These are phyloP conservation scores for Neodiprion virginianus DNA, from an alignment of 1,140 invertebrate genomes.

Conservation along the genomic window DNA sequence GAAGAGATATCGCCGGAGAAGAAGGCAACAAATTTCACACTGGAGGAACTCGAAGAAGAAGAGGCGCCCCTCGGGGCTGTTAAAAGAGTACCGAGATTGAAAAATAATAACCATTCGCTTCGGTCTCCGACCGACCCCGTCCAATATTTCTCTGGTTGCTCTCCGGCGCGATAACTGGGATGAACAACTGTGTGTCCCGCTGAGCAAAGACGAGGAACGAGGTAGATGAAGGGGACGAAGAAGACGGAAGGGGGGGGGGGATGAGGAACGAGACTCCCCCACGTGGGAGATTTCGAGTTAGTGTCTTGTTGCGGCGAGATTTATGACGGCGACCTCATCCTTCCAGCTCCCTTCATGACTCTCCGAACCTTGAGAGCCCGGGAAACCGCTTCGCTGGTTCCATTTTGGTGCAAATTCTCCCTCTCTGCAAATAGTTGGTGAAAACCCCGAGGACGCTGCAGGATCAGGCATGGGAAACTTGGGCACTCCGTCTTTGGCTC, in stretches of 20 bases:
- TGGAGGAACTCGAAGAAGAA: background rate
- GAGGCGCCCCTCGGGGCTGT: background rate
- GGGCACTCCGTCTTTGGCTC: background rate
- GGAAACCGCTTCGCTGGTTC: background rate
- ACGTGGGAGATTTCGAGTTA: constrained; percentile 10
- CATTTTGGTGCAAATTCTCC: background rate
- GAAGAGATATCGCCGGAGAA: too few relatives aligned
- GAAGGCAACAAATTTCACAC: background rate
- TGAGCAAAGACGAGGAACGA: background rate
- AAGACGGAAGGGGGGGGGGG: background rate
- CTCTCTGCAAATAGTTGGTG: too few relatives aligned
- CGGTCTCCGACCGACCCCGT: background rate
- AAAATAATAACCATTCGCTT: background rate
- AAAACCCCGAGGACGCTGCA: background rate
- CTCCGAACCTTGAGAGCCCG: background rate
- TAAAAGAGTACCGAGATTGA: background rate
- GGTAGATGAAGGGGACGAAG: background rate
- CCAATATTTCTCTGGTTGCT: background rate
- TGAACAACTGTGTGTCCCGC: background rate
- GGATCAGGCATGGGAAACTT: background rate
- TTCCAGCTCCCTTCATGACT: background rate
- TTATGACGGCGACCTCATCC: background rate
- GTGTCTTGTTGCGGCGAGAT: constrained; percentile 5
- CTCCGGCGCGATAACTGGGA: background rate
- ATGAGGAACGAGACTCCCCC: constrained; percentile 2